Percentiles rank a stretch among this genome's conserved stretches.
phyloP scores from a whole-genome alignment of 2,888 invertebrate genomes.

The Octonoba sinensis region DNA sequence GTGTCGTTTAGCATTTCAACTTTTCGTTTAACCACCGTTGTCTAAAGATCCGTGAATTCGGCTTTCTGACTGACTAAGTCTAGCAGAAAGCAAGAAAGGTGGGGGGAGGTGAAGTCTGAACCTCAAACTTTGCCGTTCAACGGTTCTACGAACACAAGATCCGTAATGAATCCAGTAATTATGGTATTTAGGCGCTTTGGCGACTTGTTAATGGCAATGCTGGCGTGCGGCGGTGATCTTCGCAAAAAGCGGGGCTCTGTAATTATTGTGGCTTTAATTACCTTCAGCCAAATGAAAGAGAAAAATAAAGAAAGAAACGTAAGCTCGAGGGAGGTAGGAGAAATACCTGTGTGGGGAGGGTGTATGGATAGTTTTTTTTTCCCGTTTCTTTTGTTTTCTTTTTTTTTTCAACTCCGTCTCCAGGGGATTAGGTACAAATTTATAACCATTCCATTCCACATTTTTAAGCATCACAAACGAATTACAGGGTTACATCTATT shows the following conservation, averaged over 20 bases:
- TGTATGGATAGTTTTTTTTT: conserved; percentile 3
- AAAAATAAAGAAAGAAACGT: conserved; percentile 43
- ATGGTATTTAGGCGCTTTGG: conserved; percentile 60
- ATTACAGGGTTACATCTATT: too few species aligned
- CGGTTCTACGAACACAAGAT: conserved; percentile 50
- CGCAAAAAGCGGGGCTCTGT: conserved; percentile 33
- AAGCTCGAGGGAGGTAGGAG: conserved; percentile 11
- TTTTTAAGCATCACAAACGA: too few species aligned
- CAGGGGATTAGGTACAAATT: neutral
- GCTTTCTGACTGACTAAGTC: conserved; percentile 24
- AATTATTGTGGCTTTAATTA: conserved; percentile 62
- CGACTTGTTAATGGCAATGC: conserved; percentile 60
- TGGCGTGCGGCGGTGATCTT: conserved; percentile 39
- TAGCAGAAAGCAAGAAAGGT: neutral
- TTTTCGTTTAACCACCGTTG: conserved; percentile 20
- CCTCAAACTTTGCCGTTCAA: neutral
- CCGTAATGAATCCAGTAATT: conserved; percentile 61
- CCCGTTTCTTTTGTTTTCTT: neutral
- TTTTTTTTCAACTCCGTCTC: neutral
- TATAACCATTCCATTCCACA: too few species aligned
- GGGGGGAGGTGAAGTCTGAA: conserved; percentile 3
- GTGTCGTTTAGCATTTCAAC: neutral
- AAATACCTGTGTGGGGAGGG: neutral
- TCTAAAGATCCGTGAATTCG: conserved; percentile 26
- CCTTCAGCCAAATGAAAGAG: conserved; percentile 53